These are phyloP conservation scores for Dolomedes plantarius DNA, from an alignment of 2,888 invertebrate species.

Conservation along the genomic window DNA sequence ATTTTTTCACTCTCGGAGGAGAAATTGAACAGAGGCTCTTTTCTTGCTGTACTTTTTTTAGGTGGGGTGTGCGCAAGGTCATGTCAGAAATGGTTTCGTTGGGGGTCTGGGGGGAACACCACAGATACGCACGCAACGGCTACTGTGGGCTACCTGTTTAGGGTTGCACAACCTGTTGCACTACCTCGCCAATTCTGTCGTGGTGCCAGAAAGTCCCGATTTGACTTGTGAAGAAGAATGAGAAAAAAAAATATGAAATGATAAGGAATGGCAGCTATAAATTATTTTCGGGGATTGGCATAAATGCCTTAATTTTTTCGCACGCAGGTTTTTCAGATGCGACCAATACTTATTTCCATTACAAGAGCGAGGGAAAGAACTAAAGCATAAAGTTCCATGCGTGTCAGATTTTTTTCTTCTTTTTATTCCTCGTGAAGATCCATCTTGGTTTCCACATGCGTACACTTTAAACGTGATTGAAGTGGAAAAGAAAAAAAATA, in stretches of 20 bases:
- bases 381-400: not conserved
- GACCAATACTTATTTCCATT: not conserved
- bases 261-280: slow-evolving; percentile 9
- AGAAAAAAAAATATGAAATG: not conserved
- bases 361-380: not conserved
- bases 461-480: no score
- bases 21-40: slow-evolving; percentile 39
- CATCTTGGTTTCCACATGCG: no score
- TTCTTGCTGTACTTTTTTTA: slow-evolving; percentile 37
- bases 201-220: not conserved
- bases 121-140: slow-evolving; percentile 31
- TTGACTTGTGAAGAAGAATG: not conserved
- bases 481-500: no score
- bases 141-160: slow-evolving; percentile 64
- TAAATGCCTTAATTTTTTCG: not conserved
- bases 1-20: slow-evolving; percentile 39
- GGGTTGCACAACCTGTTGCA: slow-evolving; percentile 33
- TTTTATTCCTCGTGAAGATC: no score
- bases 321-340: not conserved
- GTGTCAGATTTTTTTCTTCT: no score
- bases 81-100: slow-evolving; percentile 44
- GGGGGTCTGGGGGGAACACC: not conserved
- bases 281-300: slow-evolving; percentile 10
- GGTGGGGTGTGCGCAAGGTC: slow-evolving; percentile 58
- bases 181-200: slow-evolving; percentile 21